phyloP scores from a whole-genome alignment of 2,797 vertebrate species.

The Chelonia mydas region DNA sequence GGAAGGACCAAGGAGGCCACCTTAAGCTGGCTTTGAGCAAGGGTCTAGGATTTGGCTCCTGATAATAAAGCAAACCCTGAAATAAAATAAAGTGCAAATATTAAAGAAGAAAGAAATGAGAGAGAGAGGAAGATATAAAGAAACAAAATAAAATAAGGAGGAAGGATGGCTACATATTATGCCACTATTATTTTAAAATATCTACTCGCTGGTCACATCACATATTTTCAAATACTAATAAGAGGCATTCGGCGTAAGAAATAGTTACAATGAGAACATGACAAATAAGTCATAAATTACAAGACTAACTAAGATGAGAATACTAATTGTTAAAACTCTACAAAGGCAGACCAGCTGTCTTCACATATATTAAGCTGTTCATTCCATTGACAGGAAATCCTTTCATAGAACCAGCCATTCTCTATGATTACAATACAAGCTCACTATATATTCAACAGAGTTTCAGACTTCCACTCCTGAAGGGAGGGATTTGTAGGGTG shows the following conservation, averaged over 20 bases:
- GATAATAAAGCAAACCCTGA: background rate
- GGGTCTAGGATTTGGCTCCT: background rate
- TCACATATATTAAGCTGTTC: conserved; percentile 41
- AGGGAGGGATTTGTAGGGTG: conserved; percentile 15
- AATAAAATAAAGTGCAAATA: conserved; percentile 31
- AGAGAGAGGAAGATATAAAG: conserved; percentile 6
- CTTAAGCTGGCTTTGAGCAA: background rate
- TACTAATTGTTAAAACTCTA: conserved; percentile 18
- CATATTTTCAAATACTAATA: conserved; percentile 48
- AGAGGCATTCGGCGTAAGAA: conserved; percentile 43
- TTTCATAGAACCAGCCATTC: conserved; percentile 16
- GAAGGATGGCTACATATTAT: conserved; percentile 3
- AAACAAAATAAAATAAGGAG: conserved; percentile 32
- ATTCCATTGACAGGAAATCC: conserved; percentile 52
- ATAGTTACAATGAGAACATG: background rate
- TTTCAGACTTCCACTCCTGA: conserved; percentile 11
- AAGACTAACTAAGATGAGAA: background rate
- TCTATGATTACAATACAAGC: conserved; percentile 28
- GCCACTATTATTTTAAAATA: conserved; percentile 15
- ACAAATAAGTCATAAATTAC: conserved; percentile 44
- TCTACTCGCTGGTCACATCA: conserved; percentile 6
- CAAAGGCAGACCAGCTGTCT: conserved; percentile 39
- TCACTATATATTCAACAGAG: conserved; percentile 16
- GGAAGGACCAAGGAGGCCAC: background rate
- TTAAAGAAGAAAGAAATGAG: background rate